Evolutionary conservation across 2,113 vertebrate species (phyloP), one percentile per base, ranked within the genome.

Genomic region (Eidolon helvum): DNA sequence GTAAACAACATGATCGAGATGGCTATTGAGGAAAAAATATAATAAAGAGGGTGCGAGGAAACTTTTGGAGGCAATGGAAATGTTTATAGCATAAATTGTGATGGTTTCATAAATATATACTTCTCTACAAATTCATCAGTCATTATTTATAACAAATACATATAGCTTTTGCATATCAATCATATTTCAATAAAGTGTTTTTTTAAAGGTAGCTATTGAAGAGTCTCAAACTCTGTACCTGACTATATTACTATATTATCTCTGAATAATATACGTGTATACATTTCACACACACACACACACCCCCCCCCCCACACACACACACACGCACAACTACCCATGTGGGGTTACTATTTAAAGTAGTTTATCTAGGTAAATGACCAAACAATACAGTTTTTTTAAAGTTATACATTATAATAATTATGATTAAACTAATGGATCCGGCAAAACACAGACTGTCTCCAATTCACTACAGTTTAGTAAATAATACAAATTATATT

Each of bases 401-500:
- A 16, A 35, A 79, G 5, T 82, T 83, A 40, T 30, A 7, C 14
- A 80, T 63, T 85, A 19, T 74, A 14, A 33, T 75, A 89, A 93
- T 84, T 28, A 57, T 43, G 22, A n/a, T 43, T 75, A 86, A 55
- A 78, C 14, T 86, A 75, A 71, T 53, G 10, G 15, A 28, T 22
- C 10, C 71, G 1, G 3, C 2, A 85, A 72, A 18, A 80, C 19
- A 78, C 21, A 59, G 22, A 19, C 28, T 90, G 7, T 71, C 33
- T 89, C 48, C 43, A 38, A 10, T 53, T 92, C 24, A 93, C 15
- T 63, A 21, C 1, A 53, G 21, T 57, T 93, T 61, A 95, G 16
- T 71, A 95, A 77, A 86, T 96, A 79, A 65, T 93, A 53, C 61
- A 28, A 92, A 53, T 72, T 85, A 82, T 38, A 74, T 87, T 26